Percentiles rank a stretch among this genome's conserved stretches.
Evolutionary conservation across 1,140 invertebrate genomes (phyloP).

Genomic region (Listronotus bonariensis): DNA sequence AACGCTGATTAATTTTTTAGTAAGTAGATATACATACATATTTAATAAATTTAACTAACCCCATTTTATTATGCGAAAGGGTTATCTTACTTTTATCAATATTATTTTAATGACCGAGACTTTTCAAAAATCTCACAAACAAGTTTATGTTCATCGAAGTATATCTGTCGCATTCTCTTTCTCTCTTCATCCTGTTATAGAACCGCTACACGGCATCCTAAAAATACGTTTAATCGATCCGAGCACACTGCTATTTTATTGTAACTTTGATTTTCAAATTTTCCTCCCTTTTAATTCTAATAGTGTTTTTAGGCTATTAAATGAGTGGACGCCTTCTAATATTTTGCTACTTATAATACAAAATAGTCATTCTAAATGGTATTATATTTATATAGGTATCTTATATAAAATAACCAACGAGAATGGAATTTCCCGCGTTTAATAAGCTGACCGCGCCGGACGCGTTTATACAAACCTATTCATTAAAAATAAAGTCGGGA

Average conservation of each 20-base stretch:
- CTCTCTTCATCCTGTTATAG: conserved; percentile 11
- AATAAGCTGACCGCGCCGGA: background rate
- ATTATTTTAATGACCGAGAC: background rate
- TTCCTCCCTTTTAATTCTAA: background rate
- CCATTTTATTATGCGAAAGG: no score
- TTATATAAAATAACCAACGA: conserved; percentile 8
- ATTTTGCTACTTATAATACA: conserved; percentile 1
- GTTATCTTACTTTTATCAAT: no score
- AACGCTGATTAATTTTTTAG: no score
- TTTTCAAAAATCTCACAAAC: conserved; percentile 15
- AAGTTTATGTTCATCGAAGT: conserved; percentile 18
- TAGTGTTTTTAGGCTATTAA: background rate
- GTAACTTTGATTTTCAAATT: background rate
- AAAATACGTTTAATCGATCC: conserved; percentile 14
- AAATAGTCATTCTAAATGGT: background rate
- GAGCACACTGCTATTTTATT: background rate
- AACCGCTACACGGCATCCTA: conserved; percentile 8
- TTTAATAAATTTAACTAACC: no score
- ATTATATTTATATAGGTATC: background rate
- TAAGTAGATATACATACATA: no score
- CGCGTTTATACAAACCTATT: conserved; percentile 8
- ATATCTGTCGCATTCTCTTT: conserved; percentile 7
- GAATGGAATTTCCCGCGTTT: conserved; percentile 10
- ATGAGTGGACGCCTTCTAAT: background rate
- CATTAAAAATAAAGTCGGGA: conserved; percentile 1